Evolutionary conservation across 1,140 invertebrate genomes (phyloP).

Genomic region (Aphis gossypii): DNA sequence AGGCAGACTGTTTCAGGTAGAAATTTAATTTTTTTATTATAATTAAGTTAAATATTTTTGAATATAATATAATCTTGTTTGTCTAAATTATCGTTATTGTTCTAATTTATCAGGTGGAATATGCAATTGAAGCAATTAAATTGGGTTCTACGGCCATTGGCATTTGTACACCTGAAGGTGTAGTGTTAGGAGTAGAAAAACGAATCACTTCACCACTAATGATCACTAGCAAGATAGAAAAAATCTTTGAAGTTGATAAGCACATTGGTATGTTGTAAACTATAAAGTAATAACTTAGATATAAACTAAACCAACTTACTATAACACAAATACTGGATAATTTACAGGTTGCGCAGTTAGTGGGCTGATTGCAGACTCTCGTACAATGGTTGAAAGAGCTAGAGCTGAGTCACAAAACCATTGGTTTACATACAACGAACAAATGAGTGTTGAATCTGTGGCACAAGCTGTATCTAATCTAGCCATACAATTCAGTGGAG

Average conservation of each 20-base stretch:
- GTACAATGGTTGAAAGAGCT: conserved; percentile 93
- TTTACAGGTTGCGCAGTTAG: conserved; percentile 88
- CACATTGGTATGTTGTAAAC: conserved; percentile 78
- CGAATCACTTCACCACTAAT: conserved; percentile 95
- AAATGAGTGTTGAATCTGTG: conserved; percentile 95
- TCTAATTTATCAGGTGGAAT: conserved; percentile 78
- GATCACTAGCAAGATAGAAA: conserved; percentile 96
- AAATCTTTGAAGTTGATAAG: conserved; percentile 94
- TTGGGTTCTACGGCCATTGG: conserved; percentile 98
- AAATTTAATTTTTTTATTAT: neutral
- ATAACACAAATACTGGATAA: conserved; percentile 59
- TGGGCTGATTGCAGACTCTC: conserved; percentile 97
- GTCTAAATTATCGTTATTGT: conserved; percentile 3
- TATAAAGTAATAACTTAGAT: neutral
- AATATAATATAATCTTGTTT: neutral
- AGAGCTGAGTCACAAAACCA: conserved; percentile 96
- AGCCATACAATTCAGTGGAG: conserved; percentile 94
- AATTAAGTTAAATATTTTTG: neutral
- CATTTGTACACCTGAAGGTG: conserved; percentile 92
- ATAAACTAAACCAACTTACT: neutral
- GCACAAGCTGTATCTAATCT: conserved; percentile 98
- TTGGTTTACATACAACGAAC: conserved; percentile 97
- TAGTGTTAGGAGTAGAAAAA: conserved; percentile 97
- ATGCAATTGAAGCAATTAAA: conserved; percentile 99
- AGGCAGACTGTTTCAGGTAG: conserved; percentile 93